Evolutionary conservation across 2,797 vertebrate genomes (phyloP).

Genomic region (Anguilla megastoma): DNA sequence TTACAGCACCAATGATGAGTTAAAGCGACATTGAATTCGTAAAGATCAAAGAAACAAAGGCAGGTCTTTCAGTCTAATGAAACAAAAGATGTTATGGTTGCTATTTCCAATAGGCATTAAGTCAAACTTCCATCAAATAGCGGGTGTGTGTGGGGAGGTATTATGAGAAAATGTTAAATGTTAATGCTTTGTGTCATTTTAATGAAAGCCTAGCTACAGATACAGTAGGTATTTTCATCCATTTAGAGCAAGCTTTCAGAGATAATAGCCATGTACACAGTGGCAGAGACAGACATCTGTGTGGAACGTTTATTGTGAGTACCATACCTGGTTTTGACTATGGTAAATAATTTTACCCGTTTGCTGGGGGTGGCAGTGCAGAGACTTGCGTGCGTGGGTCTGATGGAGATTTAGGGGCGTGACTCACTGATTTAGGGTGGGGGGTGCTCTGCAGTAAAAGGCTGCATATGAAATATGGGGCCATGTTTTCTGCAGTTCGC

Average conservation of each 20-base stretch:
- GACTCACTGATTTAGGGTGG: constrained; percentile 35
- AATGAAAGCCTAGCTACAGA: background rate
- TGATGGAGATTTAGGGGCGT: constrained; percentile 12
- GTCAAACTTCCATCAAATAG: background rate
- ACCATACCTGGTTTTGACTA: background rate
- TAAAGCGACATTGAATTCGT: background rate
- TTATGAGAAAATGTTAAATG: background rate
- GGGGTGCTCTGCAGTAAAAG: constrained; percentile 31
- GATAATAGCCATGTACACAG: constrained; percentile 72
- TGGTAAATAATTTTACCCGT: background rate
- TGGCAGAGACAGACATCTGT: background rate
- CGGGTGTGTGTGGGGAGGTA: background rate
- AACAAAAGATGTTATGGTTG: too few relatives aligned
- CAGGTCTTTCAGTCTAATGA: background rate
- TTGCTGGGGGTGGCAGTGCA: constrained; percentile 86
- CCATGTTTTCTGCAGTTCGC: constrained; percentile 22
- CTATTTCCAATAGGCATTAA: too few relatives aligned
- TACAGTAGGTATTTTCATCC: background rate
- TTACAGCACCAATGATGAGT: background rate
- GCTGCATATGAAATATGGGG: constrained; percentile 37
- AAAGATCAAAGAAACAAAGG: background rate
- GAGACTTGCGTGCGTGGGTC: background rate
- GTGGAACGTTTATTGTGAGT: background rate
- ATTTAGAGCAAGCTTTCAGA: constrained; percentile 76
- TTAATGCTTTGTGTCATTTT: background rate